phyloP scores from a whole-genome alignment of 1,140 invertebrate genomes.

The Drosophila repletoides region DNA sequence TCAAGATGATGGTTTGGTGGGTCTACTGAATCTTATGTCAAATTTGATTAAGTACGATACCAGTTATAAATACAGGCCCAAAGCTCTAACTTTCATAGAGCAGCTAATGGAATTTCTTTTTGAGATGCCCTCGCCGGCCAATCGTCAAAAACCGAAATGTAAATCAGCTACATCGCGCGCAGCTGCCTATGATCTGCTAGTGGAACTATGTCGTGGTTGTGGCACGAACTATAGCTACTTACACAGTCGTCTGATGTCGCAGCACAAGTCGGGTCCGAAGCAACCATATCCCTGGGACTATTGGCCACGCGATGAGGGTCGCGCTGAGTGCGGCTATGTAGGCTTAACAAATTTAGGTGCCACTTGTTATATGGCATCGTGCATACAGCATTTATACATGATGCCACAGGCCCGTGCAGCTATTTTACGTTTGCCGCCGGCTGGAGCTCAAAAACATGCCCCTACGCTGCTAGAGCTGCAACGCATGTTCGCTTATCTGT shows the following conservation, averaged over 20 bases:
- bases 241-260: constrained; percentile 91
- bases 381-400: constrained; percentile 98
- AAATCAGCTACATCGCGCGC: constrained; percentile 94
- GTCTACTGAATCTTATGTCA: constrained; percentile 92
- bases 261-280: constrained; percentile 92
- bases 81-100: constrained; percentile 89
- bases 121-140: constrained; percentile 92
- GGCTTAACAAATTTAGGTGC: constrained; percentile 97
- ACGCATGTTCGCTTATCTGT: constrained; percentile 96
- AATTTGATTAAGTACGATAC: constrained; percentile 94
- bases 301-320: constrained; percentile 97
- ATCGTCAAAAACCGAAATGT: constrained; percentile 94
- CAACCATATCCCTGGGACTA: constrained; percentile 97
- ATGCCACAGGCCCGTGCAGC: constrained; percentile 94
- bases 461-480: constrained; percentile 93
- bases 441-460: constrained; percentile 89
- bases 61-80: constrained; percentile 91
- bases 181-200: constrained; percentile 94
- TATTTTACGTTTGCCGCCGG: constrained; percentile 86
- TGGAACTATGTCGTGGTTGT: constrained; percentile 92
- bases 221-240: constrained; percentile 93
- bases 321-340: constrained; percentile 96
- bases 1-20: constrained; percentile 95
- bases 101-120: constrained; percentile 94
- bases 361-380: constrained; percentile 98